phyloP scores from a whole-genome alignment of 2,888 invertebrate species.

The Adela reaumurella region DNA sequence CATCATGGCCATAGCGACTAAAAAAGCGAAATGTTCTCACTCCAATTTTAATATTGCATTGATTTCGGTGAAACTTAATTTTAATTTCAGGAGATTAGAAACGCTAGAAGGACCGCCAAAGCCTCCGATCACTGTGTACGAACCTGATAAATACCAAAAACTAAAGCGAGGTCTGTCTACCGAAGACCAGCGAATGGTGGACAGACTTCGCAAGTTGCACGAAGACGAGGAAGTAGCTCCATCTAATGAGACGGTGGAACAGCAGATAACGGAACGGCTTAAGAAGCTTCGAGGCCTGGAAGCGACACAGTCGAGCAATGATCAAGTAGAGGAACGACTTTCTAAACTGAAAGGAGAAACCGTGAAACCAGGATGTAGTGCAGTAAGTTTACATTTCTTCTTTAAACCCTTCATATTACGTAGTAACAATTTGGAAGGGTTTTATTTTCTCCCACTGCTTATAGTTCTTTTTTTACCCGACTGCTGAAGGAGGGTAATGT shows the following conservation, averaged over 20 bases:
- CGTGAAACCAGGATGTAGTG: no score
- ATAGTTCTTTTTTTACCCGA: no score
- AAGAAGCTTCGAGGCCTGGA: slow-evolving; percentile 27
- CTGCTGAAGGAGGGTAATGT: no score
- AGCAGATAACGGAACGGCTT: slow-evolving; percentile 27
- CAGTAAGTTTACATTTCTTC: no score
- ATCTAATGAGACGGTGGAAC: slow-evolving; percentile 16
- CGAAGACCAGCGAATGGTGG: slow-evolving; percentile 60
- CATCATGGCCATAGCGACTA: no score
- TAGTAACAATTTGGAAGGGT: no score
- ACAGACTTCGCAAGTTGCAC: slow-evolving; percentile 66
- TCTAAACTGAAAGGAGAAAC: slow-evolving; percentile 65
- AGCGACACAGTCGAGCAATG: slow-evolving; percentile 51
- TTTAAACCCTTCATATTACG: slow-evolving; percentile 7
- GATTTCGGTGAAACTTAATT: no score
- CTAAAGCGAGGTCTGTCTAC: slow-evolving; percentile 35
- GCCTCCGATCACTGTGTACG: slow-evolving; percentile 6
- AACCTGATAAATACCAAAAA: slow-evolving; percentile 4
- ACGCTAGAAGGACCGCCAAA: slow-evolving; percentile 3
- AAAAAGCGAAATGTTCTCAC: no score
- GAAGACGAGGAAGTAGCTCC: slow-evolving; percentile 36
- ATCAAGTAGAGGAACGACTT: slow-evolving; percentile 62
- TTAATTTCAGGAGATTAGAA: slow-evolving; percentile 18
- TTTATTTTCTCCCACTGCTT: no score
- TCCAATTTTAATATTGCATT: no score